Base-by-base conservation (phyloP, 1,140 invertebrate species). In the Drosophila oshimai region DNA sequence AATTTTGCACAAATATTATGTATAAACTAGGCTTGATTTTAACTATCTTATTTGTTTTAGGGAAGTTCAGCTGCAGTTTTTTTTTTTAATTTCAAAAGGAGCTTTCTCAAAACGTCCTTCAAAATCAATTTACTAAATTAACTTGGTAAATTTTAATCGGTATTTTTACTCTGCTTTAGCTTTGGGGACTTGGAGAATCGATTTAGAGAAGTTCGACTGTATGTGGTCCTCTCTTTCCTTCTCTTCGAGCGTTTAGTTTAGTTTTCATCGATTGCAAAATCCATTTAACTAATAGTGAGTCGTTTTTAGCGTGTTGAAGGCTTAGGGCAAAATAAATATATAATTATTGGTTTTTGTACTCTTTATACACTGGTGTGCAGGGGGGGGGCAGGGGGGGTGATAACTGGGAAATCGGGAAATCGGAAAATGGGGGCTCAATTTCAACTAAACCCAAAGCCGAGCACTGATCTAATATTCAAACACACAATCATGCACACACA, bases 241-340 rank as follows among this genome's bases (percentile, higher is more conserved):
- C 17, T 29, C 1, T 9, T 15, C 36, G 28, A 61, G 36, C 51
- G 51, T 37, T 55, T 37, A 44, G 49, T 39, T 53, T 29, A 29
- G 34, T 58, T 62, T 44, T 28, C 28, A 26, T 60, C 53, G 58
- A 62, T 62, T 60, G 37, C 36, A 57, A 58, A 39, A 58, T 58
- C 58, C 53, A 53, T 58, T 42, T 62, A 58, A 58, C 53, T 62
- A 55, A 58, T 62, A 62, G 44, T 62, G 58, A 62, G 58, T 62
- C 26, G 18, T 58, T 28, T 18, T 44, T 60, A 60, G 36, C 58
- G 37, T 34, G 50, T 20, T 62, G 37, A 44, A 34, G 37, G 15
- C 53, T 42, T 62, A 62, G 29, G 37, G 39, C 53, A 15, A 62
- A 62, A 62, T 62, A 62, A 62, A 62, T 62, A 57, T 57, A 57